Evolutionary conservation across 1,140 invertebrate species (phyloP), one percentile per base, ranked within the genome.

Genomic region (Drosophila nebulosa): DNA sequence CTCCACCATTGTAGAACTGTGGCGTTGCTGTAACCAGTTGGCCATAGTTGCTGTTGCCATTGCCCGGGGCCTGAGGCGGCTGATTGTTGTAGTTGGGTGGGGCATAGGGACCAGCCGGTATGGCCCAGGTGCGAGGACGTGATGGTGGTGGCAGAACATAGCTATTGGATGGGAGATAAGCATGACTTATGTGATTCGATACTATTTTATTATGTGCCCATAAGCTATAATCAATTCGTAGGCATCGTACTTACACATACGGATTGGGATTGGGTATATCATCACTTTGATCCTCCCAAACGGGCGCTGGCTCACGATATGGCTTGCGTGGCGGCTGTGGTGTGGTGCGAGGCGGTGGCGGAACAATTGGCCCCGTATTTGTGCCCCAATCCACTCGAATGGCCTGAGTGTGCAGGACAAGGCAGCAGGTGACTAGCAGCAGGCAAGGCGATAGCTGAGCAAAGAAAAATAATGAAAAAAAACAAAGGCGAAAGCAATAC

Each of bases 231-330:
- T 36, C 35, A 36, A 36, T 36, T 36, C 6, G n/a, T n/a, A n/a
- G n/a, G n/a, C n/a, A n/a, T n/a, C n/a, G n/a, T 72, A 76, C 75
- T 92, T 92, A 94, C 93, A 92, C 93, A 89, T 93, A 93, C 75
- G 93, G 93, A 74, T 93, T 92, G 64, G 93, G 93, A 88, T 94
- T 93, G 42, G 93, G 93, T 46, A 92, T 86, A 69, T 94, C 93
- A 69, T 92, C 90, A 18, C 89, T 88, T 64, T 92, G 90, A 79
- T 93, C 92, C 79, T 94, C 93, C 93, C 93, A 94, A 14, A 94
- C 93, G 1, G 93, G 92, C 65, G 93, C 93, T 2, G 93, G 93
- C 21, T 81, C 90, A 18, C 93, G 91, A 77, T 91, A 93, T 24
- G 93, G 93, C 80, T 90, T 91, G 26, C 89, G 76, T 4, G 92